Conservation (phyloP, 1,140 invertebrate species). For the Procambarus virginalis region DNA sequence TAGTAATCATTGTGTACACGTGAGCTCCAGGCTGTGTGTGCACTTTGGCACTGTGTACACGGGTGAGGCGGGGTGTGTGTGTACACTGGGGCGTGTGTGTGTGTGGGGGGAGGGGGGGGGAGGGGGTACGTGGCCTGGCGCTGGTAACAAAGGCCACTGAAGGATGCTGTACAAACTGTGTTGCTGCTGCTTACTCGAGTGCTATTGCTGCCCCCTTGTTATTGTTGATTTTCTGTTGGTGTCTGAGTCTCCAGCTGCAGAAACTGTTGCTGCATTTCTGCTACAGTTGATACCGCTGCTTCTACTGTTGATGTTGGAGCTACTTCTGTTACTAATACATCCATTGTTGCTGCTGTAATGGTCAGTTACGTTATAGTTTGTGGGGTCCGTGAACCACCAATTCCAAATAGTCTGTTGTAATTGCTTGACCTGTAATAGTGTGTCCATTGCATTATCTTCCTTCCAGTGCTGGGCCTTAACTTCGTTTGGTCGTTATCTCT, state of each 20-base stretch:
- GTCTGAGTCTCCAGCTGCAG: not conserved
- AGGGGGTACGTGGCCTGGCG: not conserved
- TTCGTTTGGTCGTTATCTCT: too few relatives aligned
- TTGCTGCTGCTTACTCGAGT: not conserved
- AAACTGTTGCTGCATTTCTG: not conserved
- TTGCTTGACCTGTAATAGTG: too few relatives aligned
- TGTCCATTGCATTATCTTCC: too few relatives aligned
- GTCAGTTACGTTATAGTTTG: not conserved
- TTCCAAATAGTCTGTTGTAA: too few relatives aligned
- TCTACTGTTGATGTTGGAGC: not conserved
- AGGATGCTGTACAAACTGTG: slow-evolving; percentile 1
- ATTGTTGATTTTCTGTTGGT: not conserved
- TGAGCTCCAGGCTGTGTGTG: slow-evolving; percentile 19
- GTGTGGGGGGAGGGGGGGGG: not conserved
- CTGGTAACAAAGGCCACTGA: slow-evolving; percentile 20
- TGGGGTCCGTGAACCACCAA: too few relatives aligned
- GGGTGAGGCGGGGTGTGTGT: slow-evolving; percentile 12
- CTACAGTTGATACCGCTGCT: not conserved
- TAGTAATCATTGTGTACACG: slow-evolving; percentile 30
- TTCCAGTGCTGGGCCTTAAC: too few relatives aligned
- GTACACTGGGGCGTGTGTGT: slow-evolving; percentile 10
- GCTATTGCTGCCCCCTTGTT: not conserved
- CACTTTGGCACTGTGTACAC: slow-evolving; percentile 14
- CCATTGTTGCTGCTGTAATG: not conserved
- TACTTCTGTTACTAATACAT: not conserved